These are phyloP conservation scores for Scylla paramamosain DNA, from an alignment of 1,140 invertebrate genomes.

Conservation along the genomic window DNA sequence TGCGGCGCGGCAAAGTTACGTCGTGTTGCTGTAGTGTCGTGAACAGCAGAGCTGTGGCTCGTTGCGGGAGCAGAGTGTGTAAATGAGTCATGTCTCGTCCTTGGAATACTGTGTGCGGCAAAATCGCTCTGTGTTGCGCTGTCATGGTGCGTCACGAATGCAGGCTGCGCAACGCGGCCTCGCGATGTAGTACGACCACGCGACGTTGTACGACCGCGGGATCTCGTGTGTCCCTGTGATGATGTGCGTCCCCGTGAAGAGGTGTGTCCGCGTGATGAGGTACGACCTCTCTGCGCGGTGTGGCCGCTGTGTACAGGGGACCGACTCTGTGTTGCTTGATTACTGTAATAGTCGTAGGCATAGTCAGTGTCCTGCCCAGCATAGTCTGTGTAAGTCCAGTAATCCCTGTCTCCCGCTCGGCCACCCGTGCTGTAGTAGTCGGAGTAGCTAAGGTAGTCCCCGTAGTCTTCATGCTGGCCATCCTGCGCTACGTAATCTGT, in stretches of 20 bases:
- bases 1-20: no score
- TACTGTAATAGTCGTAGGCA: not conserved
- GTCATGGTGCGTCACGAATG: not conserved
- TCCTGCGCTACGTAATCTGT: no score
- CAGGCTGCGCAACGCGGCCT: not conserved
- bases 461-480: no score
- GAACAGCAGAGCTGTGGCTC: no score
- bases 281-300: not conserved
- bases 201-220: not conserved
- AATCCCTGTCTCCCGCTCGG: not conserved
- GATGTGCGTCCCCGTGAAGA: not conserved
- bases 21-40: no score
- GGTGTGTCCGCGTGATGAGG: not conserved
- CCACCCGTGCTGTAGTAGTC: no score
- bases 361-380: not conserved
- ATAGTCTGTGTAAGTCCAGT: not conserved
- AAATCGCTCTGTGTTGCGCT: not conserved
- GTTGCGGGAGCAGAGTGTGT: no score
- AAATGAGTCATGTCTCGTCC: no score
- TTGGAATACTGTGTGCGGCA: no score
- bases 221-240: not conserved
- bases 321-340: no score
- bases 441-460: no score
- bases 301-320: not conserved
- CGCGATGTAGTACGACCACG: not conserved